A percentile compares a stretch with the other conserved stretches of the same genome.
These are phyloP conservation scores for Pogonomyrmex californicus DNA, from an alignment of 1,140 invertebrate species.

Conservation along the genomic window DNA sequence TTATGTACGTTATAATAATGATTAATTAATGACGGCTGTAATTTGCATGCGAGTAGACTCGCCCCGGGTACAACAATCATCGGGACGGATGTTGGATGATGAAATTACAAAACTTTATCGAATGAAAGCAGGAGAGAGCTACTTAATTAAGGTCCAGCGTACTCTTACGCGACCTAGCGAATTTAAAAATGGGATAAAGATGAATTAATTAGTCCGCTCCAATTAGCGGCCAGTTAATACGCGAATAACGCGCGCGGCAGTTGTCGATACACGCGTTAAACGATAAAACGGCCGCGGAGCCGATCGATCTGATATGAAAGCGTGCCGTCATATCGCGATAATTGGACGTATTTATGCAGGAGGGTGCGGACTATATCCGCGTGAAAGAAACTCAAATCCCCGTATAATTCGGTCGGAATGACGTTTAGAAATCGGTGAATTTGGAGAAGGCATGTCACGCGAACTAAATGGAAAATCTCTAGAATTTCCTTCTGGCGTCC, in stretches of 20 bases:
- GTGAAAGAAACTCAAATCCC: constrained; percentile 17
- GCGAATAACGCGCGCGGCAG: constrained; percentile 25
- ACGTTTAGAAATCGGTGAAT: constrained; percentile 18
- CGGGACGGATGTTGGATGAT: constrained; percentile 24
- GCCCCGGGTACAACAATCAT: constrained; percentile 20
- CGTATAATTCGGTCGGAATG: constrained; percentile 10
- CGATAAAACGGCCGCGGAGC: constrained; percentile 51
- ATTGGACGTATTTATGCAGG: constrained; percentile 54
- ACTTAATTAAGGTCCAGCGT: constrained; percentile 47
- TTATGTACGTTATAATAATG: background rate
- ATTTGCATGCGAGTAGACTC: background rate
- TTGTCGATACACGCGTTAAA: constrained; percentile 59
- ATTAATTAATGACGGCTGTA: constrained; percentile 25
- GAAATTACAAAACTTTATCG: constrained; percentile 53
- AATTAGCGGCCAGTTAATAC: constrained; percentile 55
- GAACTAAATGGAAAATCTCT: background rate
- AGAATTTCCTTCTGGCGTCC: background rate
- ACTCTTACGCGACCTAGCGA: constrained; percentile 35
- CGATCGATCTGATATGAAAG: constrained; percentile 54
- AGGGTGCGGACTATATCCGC: constrained; percentile 14
- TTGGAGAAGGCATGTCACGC: background rate
- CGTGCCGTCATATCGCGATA: constrained; percentile 36
- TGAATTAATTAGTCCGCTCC: constrained; percentile 60
- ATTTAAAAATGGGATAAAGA: constrained; percentile 60
- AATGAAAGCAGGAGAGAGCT: constrained; percentile 36